phyloP scores from a whole-genome alignment of 2,797 vertebrate genomes.

The Rousettus madagascariensis region DNA sequence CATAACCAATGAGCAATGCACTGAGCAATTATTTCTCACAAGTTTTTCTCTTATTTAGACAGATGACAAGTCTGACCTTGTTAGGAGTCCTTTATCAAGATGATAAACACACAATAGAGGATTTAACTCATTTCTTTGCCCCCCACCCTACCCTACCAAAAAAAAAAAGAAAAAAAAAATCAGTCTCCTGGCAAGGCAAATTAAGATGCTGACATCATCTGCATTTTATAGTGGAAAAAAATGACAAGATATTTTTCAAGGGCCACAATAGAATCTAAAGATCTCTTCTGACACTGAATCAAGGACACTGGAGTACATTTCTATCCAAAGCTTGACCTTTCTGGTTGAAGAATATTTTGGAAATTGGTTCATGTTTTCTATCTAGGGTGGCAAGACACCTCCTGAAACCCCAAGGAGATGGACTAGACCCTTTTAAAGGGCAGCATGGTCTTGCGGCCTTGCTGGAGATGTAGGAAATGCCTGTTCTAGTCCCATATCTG shows the following conservation, averaged over 20 bases:
- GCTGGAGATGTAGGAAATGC: background rate
- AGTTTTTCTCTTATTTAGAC: background rate
- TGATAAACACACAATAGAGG: background rate
- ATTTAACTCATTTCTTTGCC: conserved; percentile 9
- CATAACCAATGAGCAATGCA: background rate
- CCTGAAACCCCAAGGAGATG: background rate
- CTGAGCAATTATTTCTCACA: background rate
- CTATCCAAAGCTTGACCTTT: background rate
- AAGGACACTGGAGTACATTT: background rate
- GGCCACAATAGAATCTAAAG: background rate
- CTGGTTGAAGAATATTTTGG: background rate
- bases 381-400: background rate
- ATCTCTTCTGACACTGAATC: background rate
- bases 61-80: background rate
- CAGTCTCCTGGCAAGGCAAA: background rate
- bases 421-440: background rate
- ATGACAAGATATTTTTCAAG: background rate
- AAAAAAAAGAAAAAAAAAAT: background rate
- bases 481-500: background rate
- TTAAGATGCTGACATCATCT: conserved; percentile 3
- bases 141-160: background rate
- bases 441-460: background rate
- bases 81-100: background rate
- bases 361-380: background rate
- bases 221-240: background rate